A percentile compares a stretch with the other conserved stretches of the same genome.
Conservation (phyloP, 2,888 invertebrate genomes). For the Orchesella flavescens region DNA sequence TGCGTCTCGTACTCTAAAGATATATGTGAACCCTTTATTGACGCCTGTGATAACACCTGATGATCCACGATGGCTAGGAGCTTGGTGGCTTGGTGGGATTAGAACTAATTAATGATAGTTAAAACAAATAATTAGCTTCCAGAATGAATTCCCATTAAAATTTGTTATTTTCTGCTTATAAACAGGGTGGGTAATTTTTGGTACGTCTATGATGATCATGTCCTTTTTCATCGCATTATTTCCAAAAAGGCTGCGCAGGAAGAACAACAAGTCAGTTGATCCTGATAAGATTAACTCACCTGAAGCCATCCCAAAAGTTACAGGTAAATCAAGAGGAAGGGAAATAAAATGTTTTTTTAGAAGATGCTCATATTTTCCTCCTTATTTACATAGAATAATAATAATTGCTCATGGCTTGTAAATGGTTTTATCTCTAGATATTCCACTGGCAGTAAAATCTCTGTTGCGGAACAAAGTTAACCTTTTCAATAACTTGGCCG, state of each 20-base stretch:
- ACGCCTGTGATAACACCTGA: constrained; percentile 78
- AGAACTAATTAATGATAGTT: background rate
- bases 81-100: constrained; percentile 80
- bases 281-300: constrained; percentile 41
- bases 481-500: constrained; percentile 80
- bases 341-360: no score
- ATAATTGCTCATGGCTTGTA: background rate
- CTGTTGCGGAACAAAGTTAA: constrained; percentile 76
- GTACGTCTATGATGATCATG: constrained; percentile 78
- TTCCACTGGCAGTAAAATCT: constrained; percentile 78
- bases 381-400: background rate
- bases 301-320: constrained; percentile 59
- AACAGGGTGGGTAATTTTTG: constrained; percentile 76
- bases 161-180: background rate
- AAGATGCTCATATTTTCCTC: no score
- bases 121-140: background rate
- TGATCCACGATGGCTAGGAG: constrained; percentile 82
- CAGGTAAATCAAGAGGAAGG: constrained; percentile 42
- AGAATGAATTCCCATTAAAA: background rate
- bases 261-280: constrained; percentile 69
- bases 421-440: constrained; percentile 74
- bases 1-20: constrained; percentile 76
- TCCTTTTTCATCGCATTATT: constrained; percentile 80
- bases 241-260: constrained; percentile 77
- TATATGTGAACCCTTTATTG: constrained; percentile 79